Base-by-base conservation (phyloP, 1,140 invertebrate species). In the Drosophila varians region DNA sequence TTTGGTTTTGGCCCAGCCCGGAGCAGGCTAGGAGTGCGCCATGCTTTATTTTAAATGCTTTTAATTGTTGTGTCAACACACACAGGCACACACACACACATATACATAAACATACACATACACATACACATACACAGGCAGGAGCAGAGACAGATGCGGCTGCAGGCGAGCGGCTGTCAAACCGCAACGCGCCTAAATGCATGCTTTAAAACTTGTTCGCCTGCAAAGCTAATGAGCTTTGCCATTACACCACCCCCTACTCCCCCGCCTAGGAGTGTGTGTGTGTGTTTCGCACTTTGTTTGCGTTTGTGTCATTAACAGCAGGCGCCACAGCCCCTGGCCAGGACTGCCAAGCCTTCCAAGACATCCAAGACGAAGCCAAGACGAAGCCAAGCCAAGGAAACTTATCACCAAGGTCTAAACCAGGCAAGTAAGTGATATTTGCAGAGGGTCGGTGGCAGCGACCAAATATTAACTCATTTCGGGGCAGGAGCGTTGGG, bases 1-100 rank as follows among this genome's bases (percentile, higher is more conserved):
- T 18, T 18, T 43, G 21, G 43, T 26, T 38, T 55, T 75, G 72
- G 55, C 12, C 42, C 28, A 16, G 36, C 36, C 36, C 4, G 36
- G n/a, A 65, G 61, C 68, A 54, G 69, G 61, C 78, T 82, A 64
- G 71, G 49, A 71, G 61, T 70, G 18, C 55, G 77, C 66, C 31
- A 86, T 86, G 77, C 83, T 87, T 86, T 86, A 86, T 86, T 86
- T 86, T 86, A 86, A 86, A 86, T 87, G 82, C 82, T 82, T 86
- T 86, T 86, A 86, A 86, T 86, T 86, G 82, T 86, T 87, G 77
- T 86, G 82, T 86, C 82, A 86, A 86, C 82, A 86, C 77, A 70
- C 64, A 64, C 28, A 42, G 45, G 26, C 42, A 42, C 60, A 56
- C 28, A 25, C 45, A 12, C 14, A 2, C 21, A 21, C 4, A 21